A percentile compares a stretch with the other conserved stretches of the same genome.
Conservation (phyloP, 2,797 vertebrate genomes). For the Tragopan temminckii region DNA sequence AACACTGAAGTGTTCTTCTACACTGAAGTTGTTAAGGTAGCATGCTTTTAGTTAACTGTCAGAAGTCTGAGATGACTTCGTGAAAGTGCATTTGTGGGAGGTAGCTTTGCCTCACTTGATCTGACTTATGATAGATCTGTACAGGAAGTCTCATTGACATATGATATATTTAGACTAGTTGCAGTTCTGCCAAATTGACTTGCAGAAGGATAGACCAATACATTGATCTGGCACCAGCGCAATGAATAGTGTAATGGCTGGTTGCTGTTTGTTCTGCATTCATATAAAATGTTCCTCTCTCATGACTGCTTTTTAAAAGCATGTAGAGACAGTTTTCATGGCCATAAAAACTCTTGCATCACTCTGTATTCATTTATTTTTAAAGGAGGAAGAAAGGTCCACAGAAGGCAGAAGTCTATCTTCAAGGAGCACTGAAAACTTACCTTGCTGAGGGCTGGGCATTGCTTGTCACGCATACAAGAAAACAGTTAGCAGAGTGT, state of each 20-base stretch:
- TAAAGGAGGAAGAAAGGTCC: constrained; percentile 93
- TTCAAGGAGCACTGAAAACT: constrained; percentile 93
- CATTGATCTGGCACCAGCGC: not conserved
- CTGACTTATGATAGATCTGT: not conserved
- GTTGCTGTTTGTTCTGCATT: not conserved
- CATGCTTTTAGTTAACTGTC: not conserved
- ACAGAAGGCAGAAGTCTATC: constrained; percentile 90
- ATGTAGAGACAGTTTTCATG: not conserved
- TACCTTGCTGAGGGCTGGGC: constrained; percentile 95
- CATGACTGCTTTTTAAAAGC: not conserved
- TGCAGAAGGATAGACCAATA: not conserved
- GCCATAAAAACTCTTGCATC: not conserved
- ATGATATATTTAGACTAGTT: not conserved
- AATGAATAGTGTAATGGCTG: not conserved
- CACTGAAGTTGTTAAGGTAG: not conserved
- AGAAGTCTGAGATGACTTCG: not conserved
- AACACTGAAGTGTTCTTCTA: not conserved
- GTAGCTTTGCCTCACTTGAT: not conserved
- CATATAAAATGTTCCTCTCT: not conserved
- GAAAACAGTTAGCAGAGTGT: constrained; percentile 94
- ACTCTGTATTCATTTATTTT: not conserved
- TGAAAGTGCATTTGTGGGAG: not conserved
- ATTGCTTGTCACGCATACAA: constrained; percentile 92
- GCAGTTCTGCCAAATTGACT: not conserved
- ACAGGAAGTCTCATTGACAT: not conserved